A percentile compares a stretch with the other conserved stretches of the same genome.
Conservation (phyloP, 2,113 vertebrate species). For the Buteo buteo region DNA sequence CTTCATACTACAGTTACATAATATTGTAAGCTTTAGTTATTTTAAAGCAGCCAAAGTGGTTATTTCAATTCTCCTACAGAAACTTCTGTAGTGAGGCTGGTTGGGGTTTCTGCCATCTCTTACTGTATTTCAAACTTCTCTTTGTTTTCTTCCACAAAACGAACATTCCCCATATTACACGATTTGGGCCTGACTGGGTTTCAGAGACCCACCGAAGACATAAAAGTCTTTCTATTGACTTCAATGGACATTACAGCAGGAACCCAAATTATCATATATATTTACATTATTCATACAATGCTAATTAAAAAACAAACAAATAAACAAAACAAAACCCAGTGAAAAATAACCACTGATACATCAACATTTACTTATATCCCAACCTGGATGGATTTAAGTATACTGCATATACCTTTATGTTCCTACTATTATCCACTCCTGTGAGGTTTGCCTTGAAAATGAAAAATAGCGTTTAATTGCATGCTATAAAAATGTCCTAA, state of each 20-base stretch:
- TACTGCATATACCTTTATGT: slow-evolving; percentile 33
- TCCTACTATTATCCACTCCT: slow-evolving; percentile 7
- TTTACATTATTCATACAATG: slow-evolving; percentile 57
- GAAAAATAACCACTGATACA: not conserved
- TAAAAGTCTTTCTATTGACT: not conserved
- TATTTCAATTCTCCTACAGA: not conserved
- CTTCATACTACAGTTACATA: not conserved
- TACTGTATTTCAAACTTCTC: not conserved
- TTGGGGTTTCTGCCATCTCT: not conserved
- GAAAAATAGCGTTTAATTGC: slow-evolving; percentile 35
- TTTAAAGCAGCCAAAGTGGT: not conserved
- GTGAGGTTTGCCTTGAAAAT: slow-evolving; percentile 67
- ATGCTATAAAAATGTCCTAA: slow-evolving; percentile 22
- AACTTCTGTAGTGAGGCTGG: not conserved
- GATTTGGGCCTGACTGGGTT: not conserved
- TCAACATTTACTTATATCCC: slow-evolving; percentile 52
- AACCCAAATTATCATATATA: slow-evolving; percentile 22
- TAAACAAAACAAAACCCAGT: not conserved
- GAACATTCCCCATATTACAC: not conserved
- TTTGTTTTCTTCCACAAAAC: not conserved
- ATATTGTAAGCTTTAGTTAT: not conserved
- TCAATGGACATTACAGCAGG: not conserved
- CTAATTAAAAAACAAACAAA: not conserved
- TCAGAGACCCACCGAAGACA: not conserved
- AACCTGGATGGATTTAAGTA: slow-evolving; percentile 29